A percentile compares a stretch with the other conserved stretches of the same genome.
Conservation (phyloP, 2,113 vertebrate species). For the Phalacrocorax carbo region DNA sequence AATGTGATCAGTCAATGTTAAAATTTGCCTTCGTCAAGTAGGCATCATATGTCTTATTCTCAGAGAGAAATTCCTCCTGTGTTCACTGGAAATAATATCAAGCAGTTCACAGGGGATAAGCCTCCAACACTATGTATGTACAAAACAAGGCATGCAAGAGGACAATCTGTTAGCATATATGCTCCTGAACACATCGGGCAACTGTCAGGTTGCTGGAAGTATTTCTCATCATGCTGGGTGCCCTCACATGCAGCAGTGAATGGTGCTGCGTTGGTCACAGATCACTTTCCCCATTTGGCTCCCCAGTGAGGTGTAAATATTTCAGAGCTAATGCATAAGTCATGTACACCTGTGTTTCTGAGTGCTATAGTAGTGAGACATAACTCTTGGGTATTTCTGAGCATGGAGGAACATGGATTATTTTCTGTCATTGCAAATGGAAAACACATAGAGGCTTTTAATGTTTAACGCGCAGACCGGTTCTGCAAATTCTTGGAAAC, state of each 20-base stretch:
- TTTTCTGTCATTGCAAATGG: conserved; percentile 1
- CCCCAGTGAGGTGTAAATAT: conserved; percentile 48
- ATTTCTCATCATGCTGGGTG: neutral
- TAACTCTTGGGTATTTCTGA: conserved; percentile 38
- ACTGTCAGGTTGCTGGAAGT: neutral
- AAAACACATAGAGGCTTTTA: neutral
- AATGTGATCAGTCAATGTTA: conserved; percentile 1
- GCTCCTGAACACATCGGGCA: neutral
- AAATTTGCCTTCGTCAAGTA: neutral
- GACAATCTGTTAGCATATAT: neutral
- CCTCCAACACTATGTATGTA: neutral
- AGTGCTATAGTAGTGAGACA: neutral
- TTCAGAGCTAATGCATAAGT: conserved; percentile 58
- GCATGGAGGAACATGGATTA: neutral
- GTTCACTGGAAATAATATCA: neutral
- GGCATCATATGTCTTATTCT: neutral
- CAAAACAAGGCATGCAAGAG: conserved; percentile 3
- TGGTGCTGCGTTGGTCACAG: neutral
- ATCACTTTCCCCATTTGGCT: conserved; percentile 22
- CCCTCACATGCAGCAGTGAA: neutral
- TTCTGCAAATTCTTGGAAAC: conserved; percentile 18
- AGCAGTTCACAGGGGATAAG: neutral
- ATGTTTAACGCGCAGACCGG: neutral
- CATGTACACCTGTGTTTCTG: conserved; percentile 40
- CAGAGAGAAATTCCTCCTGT: neutral